Conservation (phyloP, 2,888 invertebrate species). For the Eupithecia abbreviata region DNA sequence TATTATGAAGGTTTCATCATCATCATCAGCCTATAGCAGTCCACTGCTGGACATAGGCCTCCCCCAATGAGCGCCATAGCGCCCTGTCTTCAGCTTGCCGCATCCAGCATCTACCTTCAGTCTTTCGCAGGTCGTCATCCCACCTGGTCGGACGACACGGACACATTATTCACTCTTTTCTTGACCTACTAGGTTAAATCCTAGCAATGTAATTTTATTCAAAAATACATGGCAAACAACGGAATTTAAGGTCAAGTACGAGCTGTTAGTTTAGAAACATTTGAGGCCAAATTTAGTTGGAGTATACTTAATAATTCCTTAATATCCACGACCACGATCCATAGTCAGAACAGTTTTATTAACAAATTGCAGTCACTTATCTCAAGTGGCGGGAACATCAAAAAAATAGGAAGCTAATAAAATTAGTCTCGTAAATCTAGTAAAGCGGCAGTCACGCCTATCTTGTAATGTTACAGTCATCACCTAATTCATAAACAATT, state of each 20-base stretch:
- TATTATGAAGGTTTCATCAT: too few relatives aligned
- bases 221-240: background rate
- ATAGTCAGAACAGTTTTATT: background rate
- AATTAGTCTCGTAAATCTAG: slow-evolving; percentile 17
- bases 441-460: background rate
- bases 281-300: background rate
- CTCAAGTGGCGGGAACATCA: slow-evolving; percentile 32
- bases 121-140: too few relatives aligned
- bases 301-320: background rate
- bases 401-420: background rate
- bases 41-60: too few relatives aligned
- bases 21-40: too few relatives aligned
- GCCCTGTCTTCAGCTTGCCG: too few relatives aligned
- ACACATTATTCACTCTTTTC: too few relatives aligned
- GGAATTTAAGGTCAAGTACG: background rate
- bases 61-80: too few relatives aligned
- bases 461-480: background rate
- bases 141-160: too few relatives aligned
- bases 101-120: too few relatives aligned
- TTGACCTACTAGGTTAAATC: too few relatives aligned
- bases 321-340: background rate
- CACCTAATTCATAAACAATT: background rate
- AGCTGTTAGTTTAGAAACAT: background rate
- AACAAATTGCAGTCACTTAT: slow-evolving; percentile 29
- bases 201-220: background rate